phyloP scores from a whole-genome alignment of 2,888 invertebrate genomes.

The Troglohyphantes excavatus region DNA sequence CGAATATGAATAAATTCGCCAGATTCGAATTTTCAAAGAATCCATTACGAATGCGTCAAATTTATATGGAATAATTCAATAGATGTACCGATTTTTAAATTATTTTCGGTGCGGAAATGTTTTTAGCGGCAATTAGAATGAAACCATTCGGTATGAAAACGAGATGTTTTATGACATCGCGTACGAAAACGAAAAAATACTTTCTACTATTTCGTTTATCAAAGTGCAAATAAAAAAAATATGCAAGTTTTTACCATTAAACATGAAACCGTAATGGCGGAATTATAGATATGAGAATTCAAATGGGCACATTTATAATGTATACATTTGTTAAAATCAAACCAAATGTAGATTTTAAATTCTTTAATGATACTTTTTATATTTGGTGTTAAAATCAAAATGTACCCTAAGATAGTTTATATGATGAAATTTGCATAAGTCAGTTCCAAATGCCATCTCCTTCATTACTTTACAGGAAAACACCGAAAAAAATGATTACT shows the following conservation, averaged over 20 bases:
- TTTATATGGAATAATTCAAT: conserved; percentile 24
- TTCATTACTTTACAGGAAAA: too few relatives aligned
- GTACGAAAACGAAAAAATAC: neutral
- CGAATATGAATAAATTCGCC: conserved; percentile 36
- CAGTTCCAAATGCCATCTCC: too few relatives aligned
- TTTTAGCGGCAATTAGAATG: conserved; percentile 9
- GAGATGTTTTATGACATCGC: conserved; percentile 34
- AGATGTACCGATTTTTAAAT: neutral
- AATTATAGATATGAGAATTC: neutral
- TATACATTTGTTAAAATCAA: too few relatives aligned
- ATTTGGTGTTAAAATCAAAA: neutral
- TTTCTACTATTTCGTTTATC: neutral
- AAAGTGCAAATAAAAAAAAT: neutral
- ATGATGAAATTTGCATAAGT: too few relatives aligned
- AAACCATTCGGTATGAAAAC: conserved; percentile 20
- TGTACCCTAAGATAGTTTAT: too few relatives aligned
- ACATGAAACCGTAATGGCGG: neutral
- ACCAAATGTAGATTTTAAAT: neutral
- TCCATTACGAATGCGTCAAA: conserved; percentile 32
- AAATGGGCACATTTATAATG: neutral
- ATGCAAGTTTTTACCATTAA: neutral
- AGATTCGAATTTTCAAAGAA: neutral
- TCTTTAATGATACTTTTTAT: neutral
- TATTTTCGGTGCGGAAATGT: conserved; percentile 15
- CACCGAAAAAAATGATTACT: too few relatives aligned